Base-by-base conservation (phyloP, 2,888 invertebrate species). In the Sclerodermus sp. region DNA sequence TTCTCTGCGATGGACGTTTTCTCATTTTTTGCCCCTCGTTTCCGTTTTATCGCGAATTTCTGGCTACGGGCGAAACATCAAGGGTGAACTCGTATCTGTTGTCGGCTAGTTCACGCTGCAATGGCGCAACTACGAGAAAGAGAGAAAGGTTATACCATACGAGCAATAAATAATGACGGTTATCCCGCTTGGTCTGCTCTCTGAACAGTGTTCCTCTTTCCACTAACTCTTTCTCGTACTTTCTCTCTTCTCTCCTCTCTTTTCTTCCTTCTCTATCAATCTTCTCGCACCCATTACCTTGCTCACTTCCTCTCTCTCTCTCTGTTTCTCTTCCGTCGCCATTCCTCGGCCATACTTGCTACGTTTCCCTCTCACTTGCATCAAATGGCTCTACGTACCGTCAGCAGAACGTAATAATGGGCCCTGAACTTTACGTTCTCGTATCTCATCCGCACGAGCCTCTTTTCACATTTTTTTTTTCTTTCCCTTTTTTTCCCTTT, bases 351-450 rank as follows among this genome's bases (percentile, higher is more conserved):
- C 48, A 46, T 46, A 51, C 40, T 47, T 42, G 38, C 45, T 39
- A 37, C 14, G n/a, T 48, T 51, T 44, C 40, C 41, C 31, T 16
- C 32, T 15, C 37, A 18, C 34, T 31, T 32, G 23, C 23, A 23
- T 34, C 38, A 47, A 49, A 51, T n/a, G 50, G 49, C 48, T 45
- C 48, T 49, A 49, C 49, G 45, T 55, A 51, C 47, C 55, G 44
- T 63, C 58, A 52, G 54, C 48, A 47, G 48, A 50, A 55, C 50
- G 51, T 60, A 63, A 63, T 63, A 60, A 60, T 53, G 54, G 55
- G 30, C 43, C 50, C 36, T 51, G 53, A 60, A 63, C 60, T 56
- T 58, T 50, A 54, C 50, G 50, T 45, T 49, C 45, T 14, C 16
- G 44, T 54, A 48, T 48, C 55, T 58, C 53, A 50, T 38, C 14